These are phyloP conservation scores for Chloroclystis v-ata DNA, from an alignment of 2,888 invertebrate species.

Conservation along the genomic window DNA sequence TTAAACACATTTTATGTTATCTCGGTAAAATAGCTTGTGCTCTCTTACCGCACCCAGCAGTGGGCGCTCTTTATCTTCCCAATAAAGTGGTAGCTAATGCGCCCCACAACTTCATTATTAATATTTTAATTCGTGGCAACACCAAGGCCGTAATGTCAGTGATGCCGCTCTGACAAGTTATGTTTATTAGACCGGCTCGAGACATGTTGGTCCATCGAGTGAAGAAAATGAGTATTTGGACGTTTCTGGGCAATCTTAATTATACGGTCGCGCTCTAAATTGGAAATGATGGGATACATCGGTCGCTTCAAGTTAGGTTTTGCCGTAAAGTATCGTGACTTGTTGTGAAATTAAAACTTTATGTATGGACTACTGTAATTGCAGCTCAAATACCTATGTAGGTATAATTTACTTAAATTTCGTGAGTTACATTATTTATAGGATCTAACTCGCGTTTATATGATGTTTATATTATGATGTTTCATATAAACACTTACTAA, in stretches of 20 bases:
- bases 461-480: too few species aligned
- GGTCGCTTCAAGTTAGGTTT: background rate
- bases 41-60: constrained; percentile 9
- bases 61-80: constrained; percentile 15
- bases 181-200: constrained; percentile 15
- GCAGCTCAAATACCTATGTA: too few species aligned
- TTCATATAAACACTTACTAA: too few species aligned
- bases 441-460: too few species aligned
- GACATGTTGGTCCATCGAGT: constrained; percentile 9
- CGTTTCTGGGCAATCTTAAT: constrained; percentile 16
- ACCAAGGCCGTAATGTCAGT: constrained; percentile 18
- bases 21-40: too few species aligned
- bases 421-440: too few species aligned
- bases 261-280: constrained; percentile 12
- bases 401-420: too few species aligned
- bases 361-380: too few species aligned
- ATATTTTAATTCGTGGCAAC: constrained; percentile 32
- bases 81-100: constrained; percentile 45
- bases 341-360: too few species aligned
- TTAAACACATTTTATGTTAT: too few species aligned
- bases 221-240: constrained; percentile 16
- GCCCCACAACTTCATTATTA: constrained; percentile 39
- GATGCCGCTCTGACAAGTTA: constrained; percentile 17
- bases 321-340: background rate
- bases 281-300: constrained; percentile 1